phyloP scores from a whole-genome alignment of 2,113 vertebrate genomes.

The Oncorhynchus nerka region DNA sequence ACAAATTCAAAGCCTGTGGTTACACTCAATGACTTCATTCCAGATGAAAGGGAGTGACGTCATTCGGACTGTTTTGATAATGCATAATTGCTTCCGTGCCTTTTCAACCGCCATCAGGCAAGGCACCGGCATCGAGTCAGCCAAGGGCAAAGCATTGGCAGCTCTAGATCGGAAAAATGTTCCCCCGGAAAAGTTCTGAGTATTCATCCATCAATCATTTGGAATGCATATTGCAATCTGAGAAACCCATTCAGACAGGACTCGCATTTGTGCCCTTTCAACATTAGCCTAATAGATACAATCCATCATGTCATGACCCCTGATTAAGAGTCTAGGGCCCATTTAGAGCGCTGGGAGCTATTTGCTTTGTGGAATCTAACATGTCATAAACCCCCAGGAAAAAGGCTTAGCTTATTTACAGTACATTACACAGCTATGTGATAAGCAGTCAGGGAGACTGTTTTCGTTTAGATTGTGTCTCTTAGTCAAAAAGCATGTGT shows the following conservation, averaged over 20 bases:
- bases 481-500: conserved; percentile 20
- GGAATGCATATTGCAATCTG: conserved; percentile 40
- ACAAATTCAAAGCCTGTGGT: conserved; percentile 50
- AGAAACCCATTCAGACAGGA: conserved; percentile 38
- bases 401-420: conserved; percentile 30
- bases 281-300: conserved; percentile 63
- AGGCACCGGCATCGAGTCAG: too few species aligned
- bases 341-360: conserved; percentile 41
- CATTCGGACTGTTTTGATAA: conserved; percentile 64
- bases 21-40: conserved; percentile 52
- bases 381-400: conserved; percentile 55
- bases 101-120: conserved; percentile 50
- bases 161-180: conserved; percentile 32
- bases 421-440: neutral
- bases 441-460: too few species aligned
- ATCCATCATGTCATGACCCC: conserved; percentile 67
- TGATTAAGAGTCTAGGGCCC: conserved; percentile 58
- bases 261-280: conserved; percentile 58
- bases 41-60: conserved; percentile 62
- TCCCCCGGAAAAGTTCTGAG: conserved; percentile 42
- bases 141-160: conserved; percentile 33
- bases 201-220: conserved; percentile 67
- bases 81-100: conserved; percentile 69
- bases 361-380: conserved; percentile 12
- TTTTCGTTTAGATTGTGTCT: conserved; percentile 20